These are phyloP conservation scores for Parapsyche elsis DNA, from an alignment of 1,140 invertebrate genomes.

Conservation along the genomic window DNA sequence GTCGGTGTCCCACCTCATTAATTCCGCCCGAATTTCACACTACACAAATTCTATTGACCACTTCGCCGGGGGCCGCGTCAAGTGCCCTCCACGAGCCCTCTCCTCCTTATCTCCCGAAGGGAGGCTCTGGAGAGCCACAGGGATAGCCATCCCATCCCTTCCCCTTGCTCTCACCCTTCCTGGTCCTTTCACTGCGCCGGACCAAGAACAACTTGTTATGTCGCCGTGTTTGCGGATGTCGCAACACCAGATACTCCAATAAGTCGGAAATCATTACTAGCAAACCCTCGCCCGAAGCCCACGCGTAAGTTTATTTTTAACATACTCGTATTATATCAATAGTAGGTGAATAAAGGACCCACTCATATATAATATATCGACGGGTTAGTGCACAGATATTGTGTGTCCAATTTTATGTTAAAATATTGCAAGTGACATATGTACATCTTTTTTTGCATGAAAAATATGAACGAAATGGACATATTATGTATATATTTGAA, in stretches of 20 bases:
- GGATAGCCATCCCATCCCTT: not conserved
- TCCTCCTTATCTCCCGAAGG: conserved; percentile 24
- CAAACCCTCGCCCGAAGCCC: not conserved
- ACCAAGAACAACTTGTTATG: conserved; percentile 37
- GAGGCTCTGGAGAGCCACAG: conserved; percentile 3
- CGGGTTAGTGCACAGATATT: no score
- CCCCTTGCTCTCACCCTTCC: not conserved
- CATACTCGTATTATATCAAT: no score
- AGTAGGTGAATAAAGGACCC: no score
- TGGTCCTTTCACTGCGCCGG: not conserved
- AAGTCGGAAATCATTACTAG: conserved; percentile 23
- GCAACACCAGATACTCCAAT: conserved; percentile 36
- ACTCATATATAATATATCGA: no score
- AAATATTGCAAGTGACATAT: no score
- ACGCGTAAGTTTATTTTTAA: not conserved
- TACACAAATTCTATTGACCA: conserved; percentile 57
- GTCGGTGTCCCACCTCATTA: conserved; percentile 54
- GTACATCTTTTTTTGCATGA: no score
- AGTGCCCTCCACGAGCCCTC: conserved; percentile 39
- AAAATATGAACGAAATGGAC: no score
- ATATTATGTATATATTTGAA: no score
- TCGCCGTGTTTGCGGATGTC: conserved; percentile 39
- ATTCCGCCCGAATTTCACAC: conserved; percentile 56
- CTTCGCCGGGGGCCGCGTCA: conserved; percentile 39
- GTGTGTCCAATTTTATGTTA: no score